These are phyloP conservation scores for Etia nguti DNA, from an alignment of 2,113 vertebrate genomes.

Conservation along the genomic window DNA sequence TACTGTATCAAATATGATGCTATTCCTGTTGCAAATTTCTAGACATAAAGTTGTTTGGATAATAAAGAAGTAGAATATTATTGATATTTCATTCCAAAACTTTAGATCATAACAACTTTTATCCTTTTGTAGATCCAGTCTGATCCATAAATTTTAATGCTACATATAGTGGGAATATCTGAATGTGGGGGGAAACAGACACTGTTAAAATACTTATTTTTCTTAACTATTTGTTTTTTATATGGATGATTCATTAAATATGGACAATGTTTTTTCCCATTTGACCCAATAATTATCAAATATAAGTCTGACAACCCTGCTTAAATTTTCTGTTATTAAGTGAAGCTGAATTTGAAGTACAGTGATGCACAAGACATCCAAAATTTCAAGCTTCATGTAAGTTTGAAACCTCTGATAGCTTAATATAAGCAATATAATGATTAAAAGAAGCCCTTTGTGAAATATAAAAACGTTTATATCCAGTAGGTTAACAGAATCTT, in stretches of 20 bases:
- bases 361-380: not conserved
- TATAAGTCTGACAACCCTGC: not conserved
- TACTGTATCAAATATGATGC: not conserved
- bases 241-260: not conserved
- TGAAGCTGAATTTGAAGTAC: not conserved
- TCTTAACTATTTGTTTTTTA: not conserved
- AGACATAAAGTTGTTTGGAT: not conserved
- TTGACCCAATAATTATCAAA: not conserved
- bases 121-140: not conserved
- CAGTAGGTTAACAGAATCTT: not conserved
- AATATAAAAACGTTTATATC: not conserved
- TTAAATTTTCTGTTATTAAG: not conserved
- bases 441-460: not conserved
- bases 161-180: not conserved
- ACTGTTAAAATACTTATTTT: not conserved
- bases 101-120: not conserved
- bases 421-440: not conserved
- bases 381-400: not conserved
- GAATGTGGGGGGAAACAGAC: not conserved
- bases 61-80: not conserved
- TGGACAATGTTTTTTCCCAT: not conserved
- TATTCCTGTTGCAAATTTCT: not conserved
- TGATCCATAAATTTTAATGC: accelerated
- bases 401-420: not conserved
- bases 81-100: not conserved